phyloP scores from a whole-genome alignment of 2,113 vertebrate species.

The Oceanodroma tethys region DNA sequence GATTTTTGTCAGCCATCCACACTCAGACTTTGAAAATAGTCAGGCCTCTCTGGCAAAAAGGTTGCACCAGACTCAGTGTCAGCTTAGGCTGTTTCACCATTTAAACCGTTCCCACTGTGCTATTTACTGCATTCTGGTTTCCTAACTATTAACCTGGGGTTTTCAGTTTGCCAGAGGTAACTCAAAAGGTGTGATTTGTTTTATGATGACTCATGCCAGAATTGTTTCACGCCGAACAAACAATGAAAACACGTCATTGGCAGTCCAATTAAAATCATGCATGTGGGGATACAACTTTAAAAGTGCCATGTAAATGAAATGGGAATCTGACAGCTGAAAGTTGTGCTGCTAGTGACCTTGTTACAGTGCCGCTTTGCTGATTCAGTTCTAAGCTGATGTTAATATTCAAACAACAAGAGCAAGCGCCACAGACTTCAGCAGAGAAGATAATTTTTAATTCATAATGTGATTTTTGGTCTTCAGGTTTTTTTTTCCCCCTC shows the following conservation, averaged over 20 bases:
- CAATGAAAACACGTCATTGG: not conserved
- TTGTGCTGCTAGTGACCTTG: conserved; percentile 13
- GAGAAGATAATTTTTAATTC: conserved; percentile 36
- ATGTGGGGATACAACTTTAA: not conserved
- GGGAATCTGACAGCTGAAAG: conserved; percentile 24
- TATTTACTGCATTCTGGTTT: not conserved
- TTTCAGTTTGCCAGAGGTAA: not conserved
- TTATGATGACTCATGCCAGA: not conserved
- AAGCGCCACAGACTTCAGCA: not conserved
- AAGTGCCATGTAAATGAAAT: not conserved
- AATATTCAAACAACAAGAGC: conserved; percentile 22
- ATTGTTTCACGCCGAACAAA: not conserved
- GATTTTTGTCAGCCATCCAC: not conserved
- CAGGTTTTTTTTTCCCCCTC: too few species aligned
- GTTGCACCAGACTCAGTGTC: not conserved
- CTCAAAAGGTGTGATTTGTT: not conserved
- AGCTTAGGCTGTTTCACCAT: not conserved
- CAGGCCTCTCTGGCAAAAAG: not conserved
- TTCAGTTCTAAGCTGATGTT: conserved; percentile 26
- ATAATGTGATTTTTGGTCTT: not conserved
- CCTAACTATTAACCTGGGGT: not conserved
- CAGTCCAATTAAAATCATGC: conserved; percentile 36
- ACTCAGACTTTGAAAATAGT: not conserved
- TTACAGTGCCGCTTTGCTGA: conserved; percentile 11
- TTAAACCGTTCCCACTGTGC: not conserved